Evolutionary conservation across 2,888 invertebrate genomes (phyloP), one percentile per base, ranked within the genome.

Genomic region (Biston betularia): DNA sequence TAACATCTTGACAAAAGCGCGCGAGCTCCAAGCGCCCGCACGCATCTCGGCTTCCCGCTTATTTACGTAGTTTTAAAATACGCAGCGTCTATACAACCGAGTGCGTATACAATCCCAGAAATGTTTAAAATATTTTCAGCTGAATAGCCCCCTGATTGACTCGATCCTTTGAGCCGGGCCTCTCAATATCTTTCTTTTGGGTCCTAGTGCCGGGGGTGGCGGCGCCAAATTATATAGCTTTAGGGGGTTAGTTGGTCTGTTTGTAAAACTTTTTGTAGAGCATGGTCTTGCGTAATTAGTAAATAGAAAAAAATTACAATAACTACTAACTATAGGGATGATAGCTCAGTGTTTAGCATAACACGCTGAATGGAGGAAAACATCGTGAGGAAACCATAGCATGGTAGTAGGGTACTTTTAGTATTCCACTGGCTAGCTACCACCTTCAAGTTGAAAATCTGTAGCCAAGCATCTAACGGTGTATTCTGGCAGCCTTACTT

Each of bases 111-210:
- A 59, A 52, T 48, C 63, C 55, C 59, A 56, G 64, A 67, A 72
- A 68, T 69, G 67, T 73, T 71, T 70, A 69, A 75, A 70, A 70
- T 75, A 71, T 73, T 70, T 64, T 14, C 59, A 34, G 55, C 60
- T 71, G 73, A 75, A 75, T 75, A 68, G 72, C 11, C 48, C 64
- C 59, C 52, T 75, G 74, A 75, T 74, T 74, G 71, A 71, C 68
- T 71, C 68, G 66, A 71, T 72, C 63, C 65, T 66, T 69, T 61
- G 67, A 67, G 68, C 64, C 38, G 58, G 33, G 58, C 42, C 70
- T 63, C 69, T 72, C 69, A 69, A 69, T 71, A 69, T 63, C 64
- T 68, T 65, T 66, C 74, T 69, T 70, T 72, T 69, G 59, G 50
- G 64, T 49, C 63, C 33, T 50, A 11, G 46, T 50, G 59, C 54